Percentiles rank a stretch among this genome's conserved stretches.
phyloP scores from a whole-genome alignment of 2,113 vertebrate species.

The Neolamprologus kungweensis region DNA sequence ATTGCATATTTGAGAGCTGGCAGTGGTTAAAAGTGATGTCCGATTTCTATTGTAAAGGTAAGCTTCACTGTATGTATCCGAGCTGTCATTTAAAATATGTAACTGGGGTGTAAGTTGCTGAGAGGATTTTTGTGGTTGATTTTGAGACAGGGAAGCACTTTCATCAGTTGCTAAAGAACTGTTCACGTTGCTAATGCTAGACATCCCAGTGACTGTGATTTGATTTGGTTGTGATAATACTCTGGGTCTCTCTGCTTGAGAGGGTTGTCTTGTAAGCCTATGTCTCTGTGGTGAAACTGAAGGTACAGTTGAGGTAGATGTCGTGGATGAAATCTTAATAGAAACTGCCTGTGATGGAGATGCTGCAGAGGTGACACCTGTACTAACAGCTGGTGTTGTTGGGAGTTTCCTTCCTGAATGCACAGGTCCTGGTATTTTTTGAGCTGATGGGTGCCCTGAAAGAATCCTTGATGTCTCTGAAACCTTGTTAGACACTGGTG shows the following conservation, averaged over 20 bases:
- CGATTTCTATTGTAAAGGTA: conserved; percentile 26
- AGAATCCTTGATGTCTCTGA: conserved; percentile 19
- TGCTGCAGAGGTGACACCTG: background rate
- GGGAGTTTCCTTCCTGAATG: conserved; percentile 35
- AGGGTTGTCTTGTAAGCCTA: conserved; percentile 46
- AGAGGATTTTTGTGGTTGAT: background rate
- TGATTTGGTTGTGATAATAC: conserved; percentile 15
- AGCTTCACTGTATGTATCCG: background rate
- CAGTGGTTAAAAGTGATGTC: background rate
- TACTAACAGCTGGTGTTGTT: background rate
- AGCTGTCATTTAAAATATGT: conserved; percentile 46
- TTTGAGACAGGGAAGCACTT: background rate
- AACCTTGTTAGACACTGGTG: background rate
- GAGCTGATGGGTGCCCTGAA: conserved; percentile 12
- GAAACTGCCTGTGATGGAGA: background rate
- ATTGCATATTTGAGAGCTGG: conserved; percentile 2
- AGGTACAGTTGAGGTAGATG: background rate
- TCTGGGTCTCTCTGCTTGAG: conserved; percentile 34
- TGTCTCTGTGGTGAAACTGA: conserved; percentile 17
- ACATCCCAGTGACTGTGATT: background rate
- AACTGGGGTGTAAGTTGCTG: conserved; percentile 29
- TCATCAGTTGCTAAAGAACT: background rate
- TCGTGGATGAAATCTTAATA: background rate
- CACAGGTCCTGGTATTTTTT: conserved; percentile 33
- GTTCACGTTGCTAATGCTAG: background rate